Conservation (phyloP, 2,888 invertebrate species). For the Pristionchus maxplancki region DNA sequence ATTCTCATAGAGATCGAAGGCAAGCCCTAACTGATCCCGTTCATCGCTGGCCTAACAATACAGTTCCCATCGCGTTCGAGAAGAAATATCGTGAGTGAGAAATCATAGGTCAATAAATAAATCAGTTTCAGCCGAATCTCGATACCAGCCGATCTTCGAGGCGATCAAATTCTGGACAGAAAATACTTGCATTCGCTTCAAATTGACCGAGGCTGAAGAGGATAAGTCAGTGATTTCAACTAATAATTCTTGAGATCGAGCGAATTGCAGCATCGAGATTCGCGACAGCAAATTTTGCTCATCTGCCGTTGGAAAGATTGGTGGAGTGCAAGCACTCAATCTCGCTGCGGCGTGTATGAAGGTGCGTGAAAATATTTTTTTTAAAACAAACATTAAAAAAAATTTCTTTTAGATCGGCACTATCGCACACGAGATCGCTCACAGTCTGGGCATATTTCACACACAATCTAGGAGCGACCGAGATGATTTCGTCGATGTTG, state of each 20-base stretch:
- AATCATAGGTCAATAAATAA: not conserved
- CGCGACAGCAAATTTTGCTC: constrained; percentile 8
- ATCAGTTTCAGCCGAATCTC: not conserved
- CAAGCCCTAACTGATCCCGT: not conserved
- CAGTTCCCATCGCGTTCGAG: not conserved
- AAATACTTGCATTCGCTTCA: constrained; percentile 42
- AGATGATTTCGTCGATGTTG: constrained; percentile 1
- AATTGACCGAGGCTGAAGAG: not conserved
- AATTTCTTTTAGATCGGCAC: constrained; percentile 33
- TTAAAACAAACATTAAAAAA: too few species aligned
- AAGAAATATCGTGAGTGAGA: not conserved
- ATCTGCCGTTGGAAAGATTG: constrained; percentile 1
- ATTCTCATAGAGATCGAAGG: not conserved
- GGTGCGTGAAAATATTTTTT: too few species aligned
- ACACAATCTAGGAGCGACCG: constrained; percentile 27
- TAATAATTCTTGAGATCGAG: not conserved
- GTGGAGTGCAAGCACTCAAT: constrained; percentile 33
- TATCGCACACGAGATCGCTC: constrained; percentile 35
- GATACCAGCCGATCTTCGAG: constrained; percentile 45
- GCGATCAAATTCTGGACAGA: constrained; percentile 30
- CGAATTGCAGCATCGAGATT: not conserved
- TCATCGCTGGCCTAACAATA: not conserved
- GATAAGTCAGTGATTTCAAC: not conserved
- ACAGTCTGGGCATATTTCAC: constrained; percentile 18
- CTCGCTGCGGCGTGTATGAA: not conserved